Evolutionary conservation across 2,113 vertebrate species (phyloP).

Genomic region (Peromyscus californicus): DNA sequence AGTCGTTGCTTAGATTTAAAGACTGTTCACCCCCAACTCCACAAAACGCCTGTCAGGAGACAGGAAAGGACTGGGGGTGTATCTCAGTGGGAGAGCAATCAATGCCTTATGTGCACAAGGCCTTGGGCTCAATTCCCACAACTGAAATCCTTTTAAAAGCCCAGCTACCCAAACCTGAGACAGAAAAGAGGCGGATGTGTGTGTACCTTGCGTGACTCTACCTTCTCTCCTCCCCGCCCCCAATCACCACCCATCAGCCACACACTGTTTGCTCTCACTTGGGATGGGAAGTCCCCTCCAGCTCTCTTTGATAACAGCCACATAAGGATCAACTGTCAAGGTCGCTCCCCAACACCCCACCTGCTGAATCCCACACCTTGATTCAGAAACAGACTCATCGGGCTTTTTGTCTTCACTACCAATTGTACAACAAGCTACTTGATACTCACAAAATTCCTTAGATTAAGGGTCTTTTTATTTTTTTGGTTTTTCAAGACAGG

Average conservation of each 20-base stretch:
- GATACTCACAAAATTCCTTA: neutral
- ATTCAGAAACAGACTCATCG: neutral
- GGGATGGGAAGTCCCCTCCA: neutral
- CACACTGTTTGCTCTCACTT: neutral
- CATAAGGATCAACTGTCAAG: neutral
- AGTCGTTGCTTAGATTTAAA: slow-evolving; percentile 49
- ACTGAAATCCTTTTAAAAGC: neutral
- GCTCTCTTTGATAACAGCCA: neutral
- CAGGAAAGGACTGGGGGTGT: neutral
- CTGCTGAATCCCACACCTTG: neutral
- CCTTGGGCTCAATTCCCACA: neutral
- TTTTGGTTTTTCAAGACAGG: neutral
- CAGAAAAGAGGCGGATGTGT: neutral
- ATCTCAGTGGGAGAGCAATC: neutral
- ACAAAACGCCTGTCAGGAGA: neutral
- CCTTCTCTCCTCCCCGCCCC: neutral
- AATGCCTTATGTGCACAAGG: neutral
- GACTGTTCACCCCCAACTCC: neutral
- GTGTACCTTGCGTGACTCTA: neutral
- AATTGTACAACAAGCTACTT: neutral
- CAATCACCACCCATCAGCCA: neutral
- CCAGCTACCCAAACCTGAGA: neutral
- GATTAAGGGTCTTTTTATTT: slow-evolving; percentile 4
- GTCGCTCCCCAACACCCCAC: neutral
- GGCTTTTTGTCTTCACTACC: neutral